Base-by-base conservation (phyloP, 1,140 invertebrate species). In the Drosophila parvula region DNA sequence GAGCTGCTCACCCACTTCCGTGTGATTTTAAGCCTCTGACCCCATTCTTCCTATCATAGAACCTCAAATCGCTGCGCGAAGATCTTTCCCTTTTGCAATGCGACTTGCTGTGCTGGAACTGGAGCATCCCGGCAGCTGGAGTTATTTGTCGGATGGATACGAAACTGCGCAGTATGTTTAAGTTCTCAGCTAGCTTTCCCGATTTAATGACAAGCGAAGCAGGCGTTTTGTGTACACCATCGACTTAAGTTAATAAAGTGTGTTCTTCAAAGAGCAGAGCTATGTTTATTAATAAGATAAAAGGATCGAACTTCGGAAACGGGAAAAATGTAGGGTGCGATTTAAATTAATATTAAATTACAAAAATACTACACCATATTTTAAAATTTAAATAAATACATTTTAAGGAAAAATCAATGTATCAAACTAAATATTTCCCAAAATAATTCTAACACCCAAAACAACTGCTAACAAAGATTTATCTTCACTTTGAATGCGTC, bases 41-140 rank as follows among this genome's bases (percentile, higher is more conserved):
- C 43, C 18, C n/a, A 36, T 32, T n/a, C 16, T 41, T 7, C 30
- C 51, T 11, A 11, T 14, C 12, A 34, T 44, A 92, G 91, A 92
- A 89, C 48, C 70, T 92, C 22, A 47, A 81, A 36, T 89, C 90
- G 4, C 27, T 92, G 22, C 74, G 74, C 7, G 81, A 91, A 63
- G 91, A 92, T 43, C 63, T 92, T 14, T 36, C 68, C 5, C 51
- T 88, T 7, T 47, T 90, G 34, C 50, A 83, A 2, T 91, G 90
- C 64, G 69, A 90, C 10, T 61, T 92, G 18, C 59, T 91, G 28
- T 92, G 91, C 56, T 92, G 90, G 91, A 92, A 92, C 58, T 92
- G 91, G 91, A 90, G 77, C 48, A 51, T 81, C 6, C 59, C 73
- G 10, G 74, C 91, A 44, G 90, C 89, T 9, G 91, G 91, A 44